Evolutionary conservation across 2,888 invertebrate genomes (phyloP), one percentile per base, ranked within the genome.

Genomic region (Philhelius pedissequus): DNA sequence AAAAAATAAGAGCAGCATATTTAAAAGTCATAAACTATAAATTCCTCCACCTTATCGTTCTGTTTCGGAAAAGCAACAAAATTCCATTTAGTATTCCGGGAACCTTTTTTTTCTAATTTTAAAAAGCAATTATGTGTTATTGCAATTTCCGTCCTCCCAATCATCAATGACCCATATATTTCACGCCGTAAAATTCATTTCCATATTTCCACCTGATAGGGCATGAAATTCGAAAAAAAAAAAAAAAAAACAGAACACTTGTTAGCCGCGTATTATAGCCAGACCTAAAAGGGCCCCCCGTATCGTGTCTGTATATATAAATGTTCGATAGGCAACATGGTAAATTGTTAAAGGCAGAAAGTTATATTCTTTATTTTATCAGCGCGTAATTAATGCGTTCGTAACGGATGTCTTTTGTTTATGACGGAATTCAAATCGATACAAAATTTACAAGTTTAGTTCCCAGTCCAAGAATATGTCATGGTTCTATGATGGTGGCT

Each of bases 161-260:
- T 64, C 81, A 66, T 25, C 66, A 50, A 20, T 83, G 83, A 83
- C 83, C 83, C 74, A 83, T 83, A 83, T 83, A 75, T 83, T 83
- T 70, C 52, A 70, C 58, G 58, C 58, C 66, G 43, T 27, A 18
- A 11, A 56, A 62, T 60, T 66, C 52, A n/a, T 52, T 60, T 69
- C 62, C 30, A 40, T 73, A 30, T 68, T 52, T 79, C 70, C 74
- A 79, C 79, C 83, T 83, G 79, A 83, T 64, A 75, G 15, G 45
- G 40, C 54, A 22, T 13, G 35, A 32, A 56, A 56, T 13, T 11
- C 7, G 9, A 20, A 13, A 15, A 22, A 30, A 13, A 60, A 54
- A 52, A 52, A 40, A 40, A 54, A n/a, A 25, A 35, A 3, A 3
- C 5, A 3, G 3, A 25, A 4, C 5, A 48, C 20, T 43, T 30